These are phyloP conservation scores for Ochotona curzoniae DNA, from an alignment of 2,113 vertebrate species.

Conservation along the genomic window DNA sequence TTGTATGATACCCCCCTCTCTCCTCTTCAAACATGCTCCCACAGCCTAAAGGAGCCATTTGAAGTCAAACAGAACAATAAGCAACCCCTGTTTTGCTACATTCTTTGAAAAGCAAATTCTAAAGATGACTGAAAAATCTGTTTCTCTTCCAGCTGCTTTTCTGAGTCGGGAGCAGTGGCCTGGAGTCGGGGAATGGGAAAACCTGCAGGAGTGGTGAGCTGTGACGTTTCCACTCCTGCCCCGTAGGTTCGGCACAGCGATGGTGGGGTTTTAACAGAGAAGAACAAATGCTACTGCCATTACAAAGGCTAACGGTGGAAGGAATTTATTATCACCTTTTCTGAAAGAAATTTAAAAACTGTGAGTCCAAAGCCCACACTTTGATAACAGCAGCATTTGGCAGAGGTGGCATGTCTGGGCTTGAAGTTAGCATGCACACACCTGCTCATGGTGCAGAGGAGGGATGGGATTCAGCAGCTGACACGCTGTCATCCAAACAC, in stretches of 20 bases:
- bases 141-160: neutral
- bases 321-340: neutral
- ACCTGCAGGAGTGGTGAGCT: neutral
- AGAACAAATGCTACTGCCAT: neutral
- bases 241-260: neutral
- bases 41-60: neutral
- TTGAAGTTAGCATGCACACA: neutral
- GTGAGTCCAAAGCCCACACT: neutral
- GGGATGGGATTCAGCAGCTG: neutral
- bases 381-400: neutral
- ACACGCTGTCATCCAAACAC: no score
- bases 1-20: fast-evolving
- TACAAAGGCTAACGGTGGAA: neutral
- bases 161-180: neutral
- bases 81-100: neutral
- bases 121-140: neutral
- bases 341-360: neutral
- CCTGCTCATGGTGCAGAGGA: neutral
- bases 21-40: no score
- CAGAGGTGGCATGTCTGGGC: fast-evolving
- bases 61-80: neutral
- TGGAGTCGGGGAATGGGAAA: no score
- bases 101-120: conserved; percentile 24
- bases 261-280: neutral
- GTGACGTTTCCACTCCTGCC: neutral